Evolutionary conservation across 1,140 invertebrate species (phyloP), one percentile per base, ranked within the genome.

Genomic region (Drosophila hydei): DNA sequence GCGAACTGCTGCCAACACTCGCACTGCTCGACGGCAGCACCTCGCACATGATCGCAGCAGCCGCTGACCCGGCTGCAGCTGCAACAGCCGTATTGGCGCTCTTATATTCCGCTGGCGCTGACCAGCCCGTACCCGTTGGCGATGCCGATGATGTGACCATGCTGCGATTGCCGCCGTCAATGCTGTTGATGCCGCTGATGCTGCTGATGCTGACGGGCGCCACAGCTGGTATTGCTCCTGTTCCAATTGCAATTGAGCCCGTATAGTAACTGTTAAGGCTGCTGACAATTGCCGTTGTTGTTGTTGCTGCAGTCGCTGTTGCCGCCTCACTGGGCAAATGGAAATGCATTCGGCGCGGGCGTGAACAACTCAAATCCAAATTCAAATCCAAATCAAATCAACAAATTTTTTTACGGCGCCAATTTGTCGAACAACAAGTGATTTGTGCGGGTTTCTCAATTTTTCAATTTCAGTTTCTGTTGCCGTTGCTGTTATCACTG

Each of bases 1-100:
- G 89, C 30, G 89, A 91, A 21, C 75, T 89, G 70, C 89, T 91
- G 51, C 89, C 84, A 16, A 87, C 73, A 47, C 89, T 90, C 65
- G 89, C 84, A 14, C 75, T 89, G 40, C 89, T 91, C 16, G 89
- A 81, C 0, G 83, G 78, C 27, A 88, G 30, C 6, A 76, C 78
- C 43, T 87, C 83, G 48, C 76, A 78, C 76, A 78, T 78, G 40
- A 59, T 47, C 33, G 58, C 64, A 12, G 71, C 52, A 40, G 75
- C 21, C n/a, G 67, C 72, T 0, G 30, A 33, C 9, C 30, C 30
- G 3, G 76, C 45, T 0, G 42, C 56, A 16, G 51, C 60, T 11
- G 36, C 21, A 4, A 23, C 62, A 16, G 61, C 72, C 7, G 56
- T 58, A 4, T 30, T 78, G 36, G 69, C 62, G 38, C 72, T 74